Evolutionary conservation across 2,888 invertebrate genomes (phyloP), one percentile per base, ranked within the genome.

Genomic region (Cheilosia scutellata): DNA sequence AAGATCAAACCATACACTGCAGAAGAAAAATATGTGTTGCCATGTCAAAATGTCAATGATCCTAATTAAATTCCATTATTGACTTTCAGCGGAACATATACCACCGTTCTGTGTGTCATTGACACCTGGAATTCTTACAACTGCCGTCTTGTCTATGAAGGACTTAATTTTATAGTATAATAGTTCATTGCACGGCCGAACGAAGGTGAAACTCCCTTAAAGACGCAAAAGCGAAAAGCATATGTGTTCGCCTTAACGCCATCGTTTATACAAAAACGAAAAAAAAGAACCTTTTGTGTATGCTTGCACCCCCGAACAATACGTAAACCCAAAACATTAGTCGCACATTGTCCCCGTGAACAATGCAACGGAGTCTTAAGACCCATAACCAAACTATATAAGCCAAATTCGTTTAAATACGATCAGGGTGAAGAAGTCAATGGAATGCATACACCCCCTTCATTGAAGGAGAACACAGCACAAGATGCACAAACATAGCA

Each of bases 301-400:
- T 72, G 42, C 47, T 76, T 84, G 86, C 86, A 82, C 86, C 86
- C 86, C 82, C 86, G 82, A 82, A 86, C 86, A 86, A 86, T 86
- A 42, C 5, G 40, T 20, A 65, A 77, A 84, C 84, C 80, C 49
- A 84, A 84, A 20, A 86, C 86, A 86, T 86, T 86, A 82, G 82
- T 86, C 72, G 82, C 77, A 77, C 77, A 82, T 86, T 86, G 86
- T 86, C 49, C 63, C 77, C 76, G 62, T 58, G 37, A 77, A 86
- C 86, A 86, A 86, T 86, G 82, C 76, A 68, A 13, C 51, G 62
- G 44, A 31, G 55, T 65, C 70, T 27, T 71, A 71, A 79, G 75
- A 74, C 70, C 66, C 66, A 80, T 84, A 84, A 37, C 68, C 68
- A 63, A 83, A 58, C 57, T 62, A 57, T 33, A 33, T 16, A 63